These are phyloP conservation scores for Metaphire vulgaris DNA, from an alignment of 1,140 invertebrate genomes.

Conservation along the genomic window DNA sequence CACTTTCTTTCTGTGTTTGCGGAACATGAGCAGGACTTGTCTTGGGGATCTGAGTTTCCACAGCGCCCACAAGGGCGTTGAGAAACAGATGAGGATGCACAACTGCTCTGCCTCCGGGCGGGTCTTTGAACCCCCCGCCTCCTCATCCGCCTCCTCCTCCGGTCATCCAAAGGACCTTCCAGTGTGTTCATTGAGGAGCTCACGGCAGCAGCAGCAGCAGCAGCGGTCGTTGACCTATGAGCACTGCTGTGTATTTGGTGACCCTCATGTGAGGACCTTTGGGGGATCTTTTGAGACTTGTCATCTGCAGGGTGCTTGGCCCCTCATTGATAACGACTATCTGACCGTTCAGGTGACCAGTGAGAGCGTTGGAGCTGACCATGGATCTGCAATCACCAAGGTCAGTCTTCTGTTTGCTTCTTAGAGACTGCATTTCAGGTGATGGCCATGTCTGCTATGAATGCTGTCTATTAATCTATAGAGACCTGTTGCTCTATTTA, in stretches of 20 bases:
- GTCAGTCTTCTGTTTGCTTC: not conserved
- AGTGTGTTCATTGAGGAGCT: constrained; percentile 22
- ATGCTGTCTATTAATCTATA: no score
- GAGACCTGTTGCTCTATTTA: no score
- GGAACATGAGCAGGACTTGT: constrained; percentile 16
- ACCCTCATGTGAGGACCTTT: constrained; percentile 60
- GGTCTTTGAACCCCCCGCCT: constrained; percentile 14
- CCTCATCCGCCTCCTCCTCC: constrained; percentile 33
- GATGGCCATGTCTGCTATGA: no score
- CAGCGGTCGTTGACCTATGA: no score
- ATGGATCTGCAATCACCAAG: not conserved
- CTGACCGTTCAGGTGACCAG: constrained; percentile 61
- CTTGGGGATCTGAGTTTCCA: constrained; percentile 23
- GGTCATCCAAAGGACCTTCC: constrained; percentile 32
- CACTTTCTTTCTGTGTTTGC: constrained; percentile 25
- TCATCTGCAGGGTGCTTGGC: constrained; percentile 58
- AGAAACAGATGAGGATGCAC: constrained; percentile 19
- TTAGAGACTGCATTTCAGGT: no score
- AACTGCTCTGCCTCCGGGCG: constrained; percentile 21
- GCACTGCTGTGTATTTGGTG: constrained; percentile 59
- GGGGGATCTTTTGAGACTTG: constrained; percentile 57
- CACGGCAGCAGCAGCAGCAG: constrained; percentile 30
- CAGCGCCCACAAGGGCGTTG: constrained; percentile 15
- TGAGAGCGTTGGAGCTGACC: constrained; percentile 45
- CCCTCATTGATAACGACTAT: constrained; percentile 59